A percentile compares a stretch with the other conserved stretches of the same genome.
phyloP scores from a whole-genome alignment of 2,888 invertebrate genomes.

The Scaptomyza cyrtandrae region DNA sequence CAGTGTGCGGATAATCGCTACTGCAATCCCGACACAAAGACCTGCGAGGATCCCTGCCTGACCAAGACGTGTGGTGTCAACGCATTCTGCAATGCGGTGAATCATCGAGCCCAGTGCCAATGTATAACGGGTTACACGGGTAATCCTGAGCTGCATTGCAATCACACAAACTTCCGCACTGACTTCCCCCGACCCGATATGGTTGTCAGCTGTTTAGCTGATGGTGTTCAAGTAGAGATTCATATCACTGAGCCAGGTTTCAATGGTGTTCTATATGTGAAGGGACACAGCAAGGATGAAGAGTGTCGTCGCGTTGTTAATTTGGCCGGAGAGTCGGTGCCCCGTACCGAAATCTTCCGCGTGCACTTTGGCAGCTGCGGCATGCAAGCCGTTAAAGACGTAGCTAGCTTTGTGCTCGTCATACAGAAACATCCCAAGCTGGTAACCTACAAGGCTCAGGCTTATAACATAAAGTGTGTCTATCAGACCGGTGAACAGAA shows the following conservation, averaged over 20 bases:
- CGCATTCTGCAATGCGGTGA: conserved; percentile 91
- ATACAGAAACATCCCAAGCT: conserved; percentile 98
- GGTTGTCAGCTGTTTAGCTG: conserved; percentile 94
- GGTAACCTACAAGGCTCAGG: conserved; percentile 96
- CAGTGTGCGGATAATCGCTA: conserved; percentile 91
- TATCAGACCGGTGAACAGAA: conserved; percentile 97
- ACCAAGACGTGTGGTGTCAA: conserved; percentile 90
- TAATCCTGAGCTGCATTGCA: conserved; percentile 90
- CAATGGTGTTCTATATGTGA: conserved; percentile 96
- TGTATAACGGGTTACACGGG: conserved; percentile 92
- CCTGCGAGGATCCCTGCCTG: conserved; percentile 92
- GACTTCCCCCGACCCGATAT: conserved; percentile 94
- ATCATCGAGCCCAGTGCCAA: conserved; percentile 91
- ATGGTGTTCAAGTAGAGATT: conserved; percentile 94
- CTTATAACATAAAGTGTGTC: conserved; percentile 97
- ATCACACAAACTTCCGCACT: conserved; percentile 87
- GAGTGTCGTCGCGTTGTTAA: conserved; percentile 93
- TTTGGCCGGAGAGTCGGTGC: conserved; percentile 88
- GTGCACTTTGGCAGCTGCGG: conserved; percentile 96
- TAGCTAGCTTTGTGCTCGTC: conserved; percentile 96
- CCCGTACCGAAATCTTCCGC: conserved; percentile 91
- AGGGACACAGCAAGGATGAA: conserved; percentile 97
- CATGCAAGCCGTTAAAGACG: conserved; percentile 94
- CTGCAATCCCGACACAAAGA: conserved; percentile 89
- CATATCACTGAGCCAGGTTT: conserved; percentile 90